phyloP scores from a whole-genome alignment of 2,888 invertebrate genomes.

The Rhagonycha fulva region DNA sequence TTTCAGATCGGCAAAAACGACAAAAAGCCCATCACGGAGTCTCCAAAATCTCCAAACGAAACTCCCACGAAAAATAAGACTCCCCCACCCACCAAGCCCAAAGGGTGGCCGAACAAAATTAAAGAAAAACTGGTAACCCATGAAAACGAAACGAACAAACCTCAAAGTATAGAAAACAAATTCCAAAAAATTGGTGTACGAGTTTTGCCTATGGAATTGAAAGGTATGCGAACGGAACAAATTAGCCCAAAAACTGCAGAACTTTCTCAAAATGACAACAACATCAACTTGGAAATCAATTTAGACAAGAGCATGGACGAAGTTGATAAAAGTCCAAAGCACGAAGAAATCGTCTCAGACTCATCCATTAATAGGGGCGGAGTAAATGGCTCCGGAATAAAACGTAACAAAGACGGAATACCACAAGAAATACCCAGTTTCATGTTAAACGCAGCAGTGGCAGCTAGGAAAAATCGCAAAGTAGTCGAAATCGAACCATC shows the following conservation, averaged over 20 bases:
- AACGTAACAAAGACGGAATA: constrained; percentile 63
- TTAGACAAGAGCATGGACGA: constrained; percentile 53
- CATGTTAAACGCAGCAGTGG: constrained; percentile 73
- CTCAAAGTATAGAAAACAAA: constrained; percentile 62
- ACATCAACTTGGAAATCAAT: constrained; percentile 45
- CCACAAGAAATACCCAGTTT: constrained; percentile 74
- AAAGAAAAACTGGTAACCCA: constrained; percentile 39
- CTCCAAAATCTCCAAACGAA: constrained; percentile 28
- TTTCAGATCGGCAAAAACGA: neutral
- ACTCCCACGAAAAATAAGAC: constrained; percentile 37
- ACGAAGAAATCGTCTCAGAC: neutral
- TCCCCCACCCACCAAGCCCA: constrained; percentile 46
- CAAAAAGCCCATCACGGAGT: neutral
- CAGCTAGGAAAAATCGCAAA: constrained; percentile 69
- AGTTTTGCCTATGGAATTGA: constrained; percentile 58
- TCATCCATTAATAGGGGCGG: constrained; percentile 44
- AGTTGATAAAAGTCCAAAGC: constrained; percentile 54
- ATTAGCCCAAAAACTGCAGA: constrained; percentile 51
- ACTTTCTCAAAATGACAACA: constrained; percentile 52
- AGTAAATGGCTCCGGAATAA: constrained; percentile 63
- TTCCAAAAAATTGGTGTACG: constrained; percentile 70
- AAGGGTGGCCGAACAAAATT: constrained; percentile 45
- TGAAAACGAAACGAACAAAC: constrained; percentile 52
- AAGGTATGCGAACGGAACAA: constrained; percentile 33
- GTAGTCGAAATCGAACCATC: constrained; percentile 50